A percentile compares a stretch with the other conserved stretches of the same genome.
Conservation (phyloP, 1,140 invertebrate species). For the Tetraneura akinire region DNA sequence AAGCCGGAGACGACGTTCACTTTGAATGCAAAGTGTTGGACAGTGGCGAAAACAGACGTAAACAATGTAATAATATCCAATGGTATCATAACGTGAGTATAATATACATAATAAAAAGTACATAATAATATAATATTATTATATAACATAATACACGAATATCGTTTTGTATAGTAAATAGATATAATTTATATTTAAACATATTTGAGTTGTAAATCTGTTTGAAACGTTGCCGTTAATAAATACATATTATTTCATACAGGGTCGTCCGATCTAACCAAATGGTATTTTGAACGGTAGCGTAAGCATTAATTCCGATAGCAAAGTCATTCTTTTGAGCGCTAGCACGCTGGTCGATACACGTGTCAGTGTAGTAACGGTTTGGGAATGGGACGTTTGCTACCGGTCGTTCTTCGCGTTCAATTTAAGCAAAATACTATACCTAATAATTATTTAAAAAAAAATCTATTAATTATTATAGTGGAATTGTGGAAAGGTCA, state of each 20-base stretch:
- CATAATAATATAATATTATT: no score
- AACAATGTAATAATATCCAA: constrained; percentile 14
- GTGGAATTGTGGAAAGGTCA: no score
- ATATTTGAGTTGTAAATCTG: no score
- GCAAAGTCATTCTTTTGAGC: constrained; percentile 31
- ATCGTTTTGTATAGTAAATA: no score
- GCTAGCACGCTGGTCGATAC: constrained; percentile 33
- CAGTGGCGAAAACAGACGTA: not conserved
- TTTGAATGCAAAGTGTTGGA: constrained; percentile 70
- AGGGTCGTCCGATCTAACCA: constrained; percentile 31
- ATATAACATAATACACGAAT: no score
- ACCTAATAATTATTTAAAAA: no score
- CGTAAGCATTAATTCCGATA: constrained; percentile 16
- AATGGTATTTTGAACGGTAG: constrained; percentile 19
- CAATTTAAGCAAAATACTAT: constrained; percentile 4
- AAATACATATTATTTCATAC: no score
- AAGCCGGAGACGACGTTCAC: constrained; percentile 89
- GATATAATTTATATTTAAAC: no score
- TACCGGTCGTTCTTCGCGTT: constrained; percentile 22
- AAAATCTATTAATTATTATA: no score
- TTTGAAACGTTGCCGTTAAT: no score
- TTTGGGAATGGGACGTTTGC: constrained; percentile 28
- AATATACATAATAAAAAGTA: no score
- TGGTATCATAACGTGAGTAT: constrained; percentile 40
- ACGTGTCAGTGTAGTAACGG: constrained; percentile 44